phyloP scores from a whole-genome alignment of 2,113 vertebrate genomes.

The Notiomystis cincta region DNA sequence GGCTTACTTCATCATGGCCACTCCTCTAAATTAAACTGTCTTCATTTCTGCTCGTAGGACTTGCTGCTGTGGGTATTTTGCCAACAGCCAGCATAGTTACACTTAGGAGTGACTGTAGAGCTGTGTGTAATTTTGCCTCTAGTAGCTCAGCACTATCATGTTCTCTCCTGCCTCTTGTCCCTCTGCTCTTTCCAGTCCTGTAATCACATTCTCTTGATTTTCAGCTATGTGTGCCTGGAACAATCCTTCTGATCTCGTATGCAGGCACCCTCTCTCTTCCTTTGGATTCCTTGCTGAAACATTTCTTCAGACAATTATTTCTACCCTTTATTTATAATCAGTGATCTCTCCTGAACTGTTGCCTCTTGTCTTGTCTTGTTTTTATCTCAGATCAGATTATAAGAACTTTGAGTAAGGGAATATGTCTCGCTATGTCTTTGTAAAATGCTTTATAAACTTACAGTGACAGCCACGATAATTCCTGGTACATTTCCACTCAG shows the following conservation, averaged over 20 bases:
- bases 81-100: not conserved
- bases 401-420: constrained; percentile 49
- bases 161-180: constrained; percentile 36
- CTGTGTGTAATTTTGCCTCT: not conserved
- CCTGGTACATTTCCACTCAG: constrained; percentile 27
- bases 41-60: not conserved
- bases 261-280: constrained; percentile 20
- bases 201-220: constrained; percentile 42
- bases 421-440: constrained; percentile 37
- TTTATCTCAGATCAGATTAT: constrained; percentile 48
- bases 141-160: not conserved
- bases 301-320: constrained; percentile 62
- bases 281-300: constrained; percentile 47
- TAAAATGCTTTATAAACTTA: constrained; percentile 56
- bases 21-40: not conserved
- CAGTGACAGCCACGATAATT: constrained; percentile 36
- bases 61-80: not conserved
- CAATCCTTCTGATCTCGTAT: not conserved
- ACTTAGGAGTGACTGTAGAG: not conserved
- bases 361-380: constrained; percentile 61
- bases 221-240: constrained; percentile 12
- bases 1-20: not conserved
- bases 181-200: constrained; percentile 12
- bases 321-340: constrained; percentile 57
- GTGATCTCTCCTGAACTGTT: constrained; percentile 61